phyloP scores from a whole-genome alignment of 2,888 invertebrate genomes.

The Cephus spinipes region DNA sequence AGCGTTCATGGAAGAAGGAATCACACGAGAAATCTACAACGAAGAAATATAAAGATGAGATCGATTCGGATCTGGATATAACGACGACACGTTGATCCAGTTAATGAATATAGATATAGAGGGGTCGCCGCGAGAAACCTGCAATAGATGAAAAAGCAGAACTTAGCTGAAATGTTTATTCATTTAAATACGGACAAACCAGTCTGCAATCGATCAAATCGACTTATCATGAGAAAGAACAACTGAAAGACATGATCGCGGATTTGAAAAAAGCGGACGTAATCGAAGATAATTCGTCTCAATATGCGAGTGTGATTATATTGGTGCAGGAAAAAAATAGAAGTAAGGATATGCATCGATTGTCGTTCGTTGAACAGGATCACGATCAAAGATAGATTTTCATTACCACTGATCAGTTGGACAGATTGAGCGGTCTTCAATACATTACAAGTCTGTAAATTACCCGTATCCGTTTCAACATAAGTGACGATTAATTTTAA shows the following conservation, averaged over 20 bases:
- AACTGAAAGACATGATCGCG: conserved; percentile 27
- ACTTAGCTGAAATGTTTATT: conserved; percentile 38
- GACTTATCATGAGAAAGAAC: conserved; percentile 37
- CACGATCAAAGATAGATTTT: conserved; percentile 50
- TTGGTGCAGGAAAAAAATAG: conserved; percentile 38
- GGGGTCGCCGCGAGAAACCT: conserved; percentile 15
- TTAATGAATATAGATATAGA: conserved; percentile 6
- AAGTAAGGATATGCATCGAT: conserved; percentile 40
- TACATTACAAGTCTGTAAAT: conserved; percentile 46
- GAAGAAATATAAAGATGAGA: conserved; percentile 12
- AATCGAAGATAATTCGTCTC: conserved; percentile 36
- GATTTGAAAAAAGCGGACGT: conserved; percentile 23
- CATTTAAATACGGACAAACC: conserved; percentile 31
- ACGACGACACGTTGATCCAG: background rate
- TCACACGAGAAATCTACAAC: background rate
- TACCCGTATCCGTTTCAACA: conserved; percentile 18
- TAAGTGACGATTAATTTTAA: conserved; percentile 41
- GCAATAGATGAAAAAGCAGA: conserved; percentile 28
- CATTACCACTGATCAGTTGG: conserved; percentile 53
- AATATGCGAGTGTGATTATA: conserved; percentile 32
- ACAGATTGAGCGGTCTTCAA: conserved; percentile 41
- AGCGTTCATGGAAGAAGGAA: conserved; percentile 4
- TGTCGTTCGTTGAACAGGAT: conserved; percentile 44
- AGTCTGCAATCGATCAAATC: conserved; percentile 42
- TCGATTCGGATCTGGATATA: conserved; percentile 17